Conservation (phyloP, 2,888 invertebrate species). For the Ennomos fuscantarius region DNA sequence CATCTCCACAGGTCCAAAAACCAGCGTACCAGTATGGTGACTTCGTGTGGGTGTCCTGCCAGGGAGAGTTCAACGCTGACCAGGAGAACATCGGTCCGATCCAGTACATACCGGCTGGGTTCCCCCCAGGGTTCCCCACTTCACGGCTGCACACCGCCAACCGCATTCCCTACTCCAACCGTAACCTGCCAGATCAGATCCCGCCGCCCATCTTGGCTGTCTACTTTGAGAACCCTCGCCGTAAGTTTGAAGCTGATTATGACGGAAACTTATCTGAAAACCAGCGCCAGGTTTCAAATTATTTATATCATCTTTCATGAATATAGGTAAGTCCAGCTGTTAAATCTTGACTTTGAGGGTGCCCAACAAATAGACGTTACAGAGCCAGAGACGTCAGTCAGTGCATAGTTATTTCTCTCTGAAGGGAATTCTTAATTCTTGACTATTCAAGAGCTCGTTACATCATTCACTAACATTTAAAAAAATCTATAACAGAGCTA, state of each 20-base stretch:
- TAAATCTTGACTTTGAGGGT: no score
- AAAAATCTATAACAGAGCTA: no score
- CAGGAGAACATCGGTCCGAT: slow-evolving; percentile 90
- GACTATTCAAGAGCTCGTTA: no score
- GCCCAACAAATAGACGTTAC: no score
- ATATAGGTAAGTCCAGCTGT: no score
- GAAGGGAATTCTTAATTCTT: no score
- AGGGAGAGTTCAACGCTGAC: slow-evolving; percentile 91
- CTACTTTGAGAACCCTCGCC: slow-evolving; percentile 72
- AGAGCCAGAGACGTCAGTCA: no score
- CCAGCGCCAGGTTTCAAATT: no score
- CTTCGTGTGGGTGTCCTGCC: slow-evolving; percentile 93
- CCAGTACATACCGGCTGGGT: slow-evolving; percentile 87
- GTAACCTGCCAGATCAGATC: slow-evolving; percentile 64
- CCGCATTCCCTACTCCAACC: slow-evolving; percentile 62
- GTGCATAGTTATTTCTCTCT: no score
- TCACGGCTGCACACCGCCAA: slow-evolving; percentile 73
- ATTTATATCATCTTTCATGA: no score
- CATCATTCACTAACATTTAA: no score
- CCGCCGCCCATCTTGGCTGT: slow-evolving; percentile 71
- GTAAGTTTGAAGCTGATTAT: slow-evolving; percentile 50
- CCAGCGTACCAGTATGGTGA: slow-evolving; percentile 77
- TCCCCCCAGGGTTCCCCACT: slow-evolving; percentile 83
- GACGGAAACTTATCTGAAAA: no score
- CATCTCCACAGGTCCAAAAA: slow-evolving; percentile 52